These are phyloP conservation scores for Tryphoninae sp. DNA, from an alignment of 2,888 invertebrate genomes.

Conservation along the genomic window DNA sequence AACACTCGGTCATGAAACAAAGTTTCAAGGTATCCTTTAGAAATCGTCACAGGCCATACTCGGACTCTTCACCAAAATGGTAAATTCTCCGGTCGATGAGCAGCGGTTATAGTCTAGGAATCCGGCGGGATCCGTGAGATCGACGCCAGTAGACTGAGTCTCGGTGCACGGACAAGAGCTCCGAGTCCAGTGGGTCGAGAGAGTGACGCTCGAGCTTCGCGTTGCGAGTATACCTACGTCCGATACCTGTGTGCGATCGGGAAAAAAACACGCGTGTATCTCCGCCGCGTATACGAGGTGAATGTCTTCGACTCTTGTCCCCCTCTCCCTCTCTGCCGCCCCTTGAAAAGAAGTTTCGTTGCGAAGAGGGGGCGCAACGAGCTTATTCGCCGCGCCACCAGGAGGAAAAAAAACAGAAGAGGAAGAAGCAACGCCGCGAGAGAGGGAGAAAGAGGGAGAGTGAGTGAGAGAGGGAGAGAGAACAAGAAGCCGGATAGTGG, in stretches of 20 bases:
- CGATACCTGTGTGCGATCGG: slow-evolving; percentile 49
- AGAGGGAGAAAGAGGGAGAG: slow-evolving; percentile 21
- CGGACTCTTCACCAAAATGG: neutral
- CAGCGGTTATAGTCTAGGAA: neutral
- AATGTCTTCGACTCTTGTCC: slow-evolving; percentile 74
- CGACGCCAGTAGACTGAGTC: neutral
- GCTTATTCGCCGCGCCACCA: slow-evolving; percentile 32
- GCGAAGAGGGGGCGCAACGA: slow-evolving; percentile 59
- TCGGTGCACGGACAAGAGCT: slow-evolving; percentile 24
- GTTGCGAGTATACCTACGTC: slow-evolving; percentile 46
- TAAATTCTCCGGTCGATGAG: neutral
- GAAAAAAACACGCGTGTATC: slow-evolving; percentile 23
- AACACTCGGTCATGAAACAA: neutral
- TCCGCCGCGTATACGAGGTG: slow-evolving; percentile 70
- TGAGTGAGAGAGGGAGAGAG: slow-evolving; percentile 36
- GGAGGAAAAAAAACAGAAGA: slow-evolving; percentile 15
- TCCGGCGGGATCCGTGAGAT: neutral
- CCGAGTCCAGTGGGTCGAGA: slow-evolving; percentile 45
- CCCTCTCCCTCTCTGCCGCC: neutral
- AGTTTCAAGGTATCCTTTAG: neutral
- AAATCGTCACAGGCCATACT: neutral
- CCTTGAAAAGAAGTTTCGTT: slow-evolving; percentile 60
- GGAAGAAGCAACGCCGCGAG: slow-evolving; percentile 41
- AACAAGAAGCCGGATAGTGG: slow-evolving; percentile 1
- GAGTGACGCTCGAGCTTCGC: slow-evolving; percentile 37